Evolutionary conservation across 2,113 vertebrate genomes (phyloP).

Genomic region (Puffinus mauretanicus): DNA sequence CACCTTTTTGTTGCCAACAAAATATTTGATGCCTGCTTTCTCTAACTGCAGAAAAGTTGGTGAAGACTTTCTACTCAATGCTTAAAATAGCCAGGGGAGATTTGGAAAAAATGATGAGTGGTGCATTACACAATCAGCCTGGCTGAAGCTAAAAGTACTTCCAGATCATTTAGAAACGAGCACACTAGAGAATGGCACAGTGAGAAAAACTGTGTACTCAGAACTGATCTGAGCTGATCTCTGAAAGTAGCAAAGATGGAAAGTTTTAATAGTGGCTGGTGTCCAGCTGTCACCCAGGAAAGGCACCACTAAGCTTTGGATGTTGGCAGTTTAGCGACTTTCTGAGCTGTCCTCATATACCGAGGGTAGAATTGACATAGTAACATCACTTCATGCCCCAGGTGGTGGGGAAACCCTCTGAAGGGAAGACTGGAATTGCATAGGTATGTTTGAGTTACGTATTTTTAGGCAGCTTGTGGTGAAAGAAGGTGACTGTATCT

Average conservation of each 20-base stretch:
- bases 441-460: accelerated
- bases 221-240: background rate
- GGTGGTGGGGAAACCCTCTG: accelerated
- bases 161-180: background rate
- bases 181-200: background rate
- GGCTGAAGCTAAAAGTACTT: background rate
- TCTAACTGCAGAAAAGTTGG: background rate
- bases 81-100: slow-evolving; percentile 30
- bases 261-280: background rate
- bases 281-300: background rate
- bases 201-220: accelerated
- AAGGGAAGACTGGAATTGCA: background rate
- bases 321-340: background rate
- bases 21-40: background rate
- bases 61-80: background rate
- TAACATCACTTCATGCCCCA: too few species aligned
- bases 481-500: background rate
- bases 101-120: slow-evolving; percentile 14
- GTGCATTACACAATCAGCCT: background rate
- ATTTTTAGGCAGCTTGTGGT: background rate
- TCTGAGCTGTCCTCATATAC: accelerated
- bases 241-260: background rate
- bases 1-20: background rate
- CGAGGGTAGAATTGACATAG: accelerated
- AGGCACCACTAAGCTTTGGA: background rate